Conservation (phyloP, 30 jellyfish, hydroid and myxozoan species). For the Hydractinia symbiolongicarpus region DNA sequence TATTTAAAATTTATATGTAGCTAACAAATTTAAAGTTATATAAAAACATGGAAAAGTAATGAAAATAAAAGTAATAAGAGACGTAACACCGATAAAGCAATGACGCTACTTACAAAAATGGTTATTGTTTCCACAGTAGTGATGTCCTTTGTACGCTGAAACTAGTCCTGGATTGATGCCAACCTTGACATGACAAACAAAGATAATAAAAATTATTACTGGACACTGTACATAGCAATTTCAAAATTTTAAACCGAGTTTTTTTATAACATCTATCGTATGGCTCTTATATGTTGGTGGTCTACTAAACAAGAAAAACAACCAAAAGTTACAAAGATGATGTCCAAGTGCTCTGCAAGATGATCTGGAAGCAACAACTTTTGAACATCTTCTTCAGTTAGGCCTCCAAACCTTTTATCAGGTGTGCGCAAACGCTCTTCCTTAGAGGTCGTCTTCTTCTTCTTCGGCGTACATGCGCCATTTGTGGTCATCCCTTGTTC, state of each 20-base stretch:
- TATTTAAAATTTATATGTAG: too few relatives aligned
- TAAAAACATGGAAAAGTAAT: not conserved
- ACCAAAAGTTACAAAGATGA: conserved; percentile 54
- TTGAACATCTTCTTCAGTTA: conserved; percentile 58
- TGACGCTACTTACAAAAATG: conserved; percentile 66
- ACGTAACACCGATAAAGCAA: not conserved
- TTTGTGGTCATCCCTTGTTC: not conserved
- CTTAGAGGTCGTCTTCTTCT: conserved; percentile 9
- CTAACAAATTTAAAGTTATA: not conserved
- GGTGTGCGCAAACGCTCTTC: conserved; percentile 14
- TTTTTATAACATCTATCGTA: not conserved
- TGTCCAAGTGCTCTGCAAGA: conserved; percentile 57
- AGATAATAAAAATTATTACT: too few relatives aligned
- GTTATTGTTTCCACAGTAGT: conserved; percentile 78
- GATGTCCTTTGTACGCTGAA: conserved; percentile 94
- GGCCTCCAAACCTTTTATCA: conserved; percentile 48
- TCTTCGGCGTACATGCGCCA: not conserved
- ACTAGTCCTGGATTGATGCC: conserved; percentile 93
- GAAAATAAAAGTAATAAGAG: not conserved
- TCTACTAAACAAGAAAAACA: not conserved
- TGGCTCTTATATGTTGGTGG: not conserved
- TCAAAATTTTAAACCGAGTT: not conserved
- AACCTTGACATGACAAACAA: conserved; percentile 37
- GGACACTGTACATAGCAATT: too few relatives aligned
- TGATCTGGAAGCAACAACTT: conserved; percentile 68